These are phyloP conservation scores for Onthophagus taurus DNA, from an alignment of 1,140 invertebrate genomes.

Conservation along the genomic window DNA sequence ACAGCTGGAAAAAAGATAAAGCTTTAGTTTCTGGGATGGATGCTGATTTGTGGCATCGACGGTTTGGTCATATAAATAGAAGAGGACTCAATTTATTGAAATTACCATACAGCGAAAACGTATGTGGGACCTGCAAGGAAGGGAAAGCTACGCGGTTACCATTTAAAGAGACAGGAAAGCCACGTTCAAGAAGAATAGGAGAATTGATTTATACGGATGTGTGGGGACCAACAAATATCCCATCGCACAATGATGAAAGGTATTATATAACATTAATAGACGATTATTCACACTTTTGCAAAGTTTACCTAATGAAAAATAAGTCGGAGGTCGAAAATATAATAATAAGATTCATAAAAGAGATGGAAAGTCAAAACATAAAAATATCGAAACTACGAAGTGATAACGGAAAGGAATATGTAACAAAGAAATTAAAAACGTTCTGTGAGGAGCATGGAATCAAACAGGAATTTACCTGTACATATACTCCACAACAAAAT, in stretches of 20 bases:
- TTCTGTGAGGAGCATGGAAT: too few relatives aligned
- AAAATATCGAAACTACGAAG: background rate
- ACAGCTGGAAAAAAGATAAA: background rate
- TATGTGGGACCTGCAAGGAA: slow-evolving; percentile 18
- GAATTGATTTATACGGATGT: slow-evolving; percentile 27
- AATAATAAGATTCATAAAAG: background rate
- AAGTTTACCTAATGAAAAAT: slow-evolving; percentile 17
- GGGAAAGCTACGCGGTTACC: slow-evolving; percentile 20
- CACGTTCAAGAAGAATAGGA: slow-evolving; percentile 15
- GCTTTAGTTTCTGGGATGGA: too few relatives aligned
- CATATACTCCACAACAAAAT: slow-evolving; percentile 28
- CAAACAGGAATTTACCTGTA: background rate
- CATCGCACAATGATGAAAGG: slow-evolving; percentile 17
- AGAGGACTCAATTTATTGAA: slow-evolving; percentile 18
- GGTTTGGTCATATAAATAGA: slow-evolving; percentile 23
- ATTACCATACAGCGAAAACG: slow-evolving; percentile 4
- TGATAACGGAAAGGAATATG: background rate
- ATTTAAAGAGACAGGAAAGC: slow-evolving; percentile 13
- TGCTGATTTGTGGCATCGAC: slow-evolving; percentile 12
- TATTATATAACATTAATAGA: slow-evolving; percentile 29
- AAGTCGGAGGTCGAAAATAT: slow-evolving; percentile 11
- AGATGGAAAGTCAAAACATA: background rate
- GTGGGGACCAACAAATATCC: slow-evolving; percentile 12
- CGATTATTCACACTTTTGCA: slow-evolving; percentile 26
- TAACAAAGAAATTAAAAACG: too few relatives aligned